Evolutionary conservation across 2,113 vertebrate species (phyloP).

Genomic region (Lagopus leucura): DNA sequence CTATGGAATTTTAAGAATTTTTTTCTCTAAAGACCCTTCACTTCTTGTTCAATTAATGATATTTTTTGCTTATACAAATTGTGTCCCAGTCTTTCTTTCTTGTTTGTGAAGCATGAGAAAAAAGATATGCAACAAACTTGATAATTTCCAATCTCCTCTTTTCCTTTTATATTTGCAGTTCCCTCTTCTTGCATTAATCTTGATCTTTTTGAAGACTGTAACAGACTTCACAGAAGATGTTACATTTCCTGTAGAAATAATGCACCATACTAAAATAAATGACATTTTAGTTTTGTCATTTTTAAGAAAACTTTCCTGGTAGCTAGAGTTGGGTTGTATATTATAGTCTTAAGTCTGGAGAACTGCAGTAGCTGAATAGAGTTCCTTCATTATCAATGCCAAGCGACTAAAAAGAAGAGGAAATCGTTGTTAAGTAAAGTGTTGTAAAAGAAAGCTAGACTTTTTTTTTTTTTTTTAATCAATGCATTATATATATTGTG

Average conservation of each 20-base stretch:
- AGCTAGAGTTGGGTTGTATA: background rate
- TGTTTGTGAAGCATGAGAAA: too few species aligned
- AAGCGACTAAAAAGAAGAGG: background rate
- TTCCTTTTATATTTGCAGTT: too few species aligned
- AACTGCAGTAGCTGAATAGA: background rate
- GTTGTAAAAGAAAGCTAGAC: background rate
- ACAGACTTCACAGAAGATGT: too few species aligned
- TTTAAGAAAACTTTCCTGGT: background rate
- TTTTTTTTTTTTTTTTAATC: background rate
- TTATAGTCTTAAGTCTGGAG: background rate
- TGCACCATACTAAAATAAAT: too few species aligned
- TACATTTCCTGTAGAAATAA: too few species aligned
- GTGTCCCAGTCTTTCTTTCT: too few species aligned
- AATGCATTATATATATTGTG: background rate
- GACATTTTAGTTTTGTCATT: background rate
- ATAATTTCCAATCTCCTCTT: too few species aligned
- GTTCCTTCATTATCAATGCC: background rate
- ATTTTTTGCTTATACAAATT: background rate
- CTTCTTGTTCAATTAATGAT: background rate
- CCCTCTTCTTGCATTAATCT: too few species aligned
- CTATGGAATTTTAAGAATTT: background rate
- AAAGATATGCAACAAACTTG: too few species aligned
- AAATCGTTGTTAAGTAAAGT: background rate
- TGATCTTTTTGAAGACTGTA: too few species aligned
- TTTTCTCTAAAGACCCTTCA: background rate